Conservation (phyloP, 2,888 invertebrate species). For the Stenodera caucasica region DNA sequence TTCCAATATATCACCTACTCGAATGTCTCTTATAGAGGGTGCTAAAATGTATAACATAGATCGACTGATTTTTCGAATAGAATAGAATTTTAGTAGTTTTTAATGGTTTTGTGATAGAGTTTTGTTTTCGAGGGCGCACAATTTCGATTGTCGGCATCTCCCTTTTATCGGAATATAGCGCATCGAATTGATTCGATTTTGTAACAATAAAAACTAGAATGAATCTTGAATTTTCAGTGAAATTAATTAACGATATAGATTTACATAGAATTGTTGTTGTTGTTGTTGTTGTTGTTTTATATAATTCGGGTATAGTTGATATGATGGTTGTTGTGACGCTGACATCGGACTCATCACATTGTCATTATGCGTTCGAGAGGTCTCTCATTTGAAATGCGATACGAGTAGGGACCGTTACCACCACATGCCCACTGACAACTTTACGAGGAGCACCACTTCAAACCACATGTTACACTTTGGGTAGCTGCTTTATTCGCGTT, state of each 20-base stretch:
- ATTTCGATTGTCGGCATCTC: background rate
- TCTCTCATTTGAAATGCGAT: constrained; percentile 54
- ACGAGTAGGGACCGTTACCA: constrained; percentile 55
- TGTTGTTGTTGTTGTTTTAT: background rate
- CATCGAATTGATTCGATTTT: constrained; percentile 22
- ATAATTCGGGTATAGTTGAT: background rate
- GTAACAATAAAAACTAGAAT: constrained; percentile 16
- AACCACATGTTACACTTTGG: constrained; percentile 58
- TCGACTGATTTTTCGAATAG: background rate
- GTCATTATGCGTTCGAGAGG: constrained; percentile 53
- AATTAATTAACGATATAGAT: constrained; percentile 19
- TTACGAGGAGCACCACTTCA: constrained; percentile 57
- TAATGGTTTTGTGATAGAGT: no score
- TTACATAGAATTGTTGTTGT: constrained; percentile 10
- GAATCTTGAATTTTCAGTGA: constrained; percentile 24
- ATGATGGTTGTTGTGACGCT: background rate
- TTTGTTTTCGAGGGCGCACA: background rate
- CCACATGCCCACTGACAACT: constrained; percentile 57
- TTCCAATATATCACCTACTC: constrained; percentile 46
- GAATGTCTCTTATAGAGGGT: constrained; percentile 9
- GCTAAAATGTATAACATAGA: background rate
- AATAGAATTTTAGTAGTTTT: no score
- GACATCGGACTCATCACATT: constrained; percentile 50
- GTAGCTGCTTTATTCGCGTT: constrained; percentile 55
- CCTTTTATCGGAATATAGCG: constrained; percentile 21